A percentile compares a stretch with the other conserved stretches of the same genome.
Evolutionary conservation across 2,888 invertebrate species (phyloP).

Genomic region (Drosophila tripunctata): DNA sequence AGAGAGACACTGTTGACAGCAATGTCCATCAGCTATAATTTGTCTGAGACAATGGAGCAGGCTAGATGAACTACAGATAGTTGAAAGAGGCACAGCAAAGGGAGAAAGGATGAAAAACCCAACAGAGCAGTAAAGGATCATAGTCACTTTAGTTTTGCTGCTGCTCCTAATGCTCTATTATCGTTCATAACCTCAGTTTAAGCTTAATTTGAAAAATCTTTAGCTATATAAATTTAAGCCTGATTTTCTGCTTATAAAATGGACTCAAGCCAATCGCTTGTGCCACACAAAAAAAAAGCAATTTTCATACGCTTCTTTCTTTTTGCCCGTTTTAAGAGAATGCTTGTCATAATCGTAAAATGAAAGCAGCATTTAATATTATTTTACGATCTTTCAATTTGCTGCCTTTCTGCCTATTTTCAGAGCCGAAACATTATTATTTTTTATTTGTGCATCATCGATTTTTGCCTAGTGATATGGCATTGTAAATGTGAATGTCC

Average conservation of each 20-base stretch:
- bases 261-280: neutral
- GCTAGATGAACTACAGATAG: neutral
- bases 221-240: neutral
- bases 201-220: neutral
- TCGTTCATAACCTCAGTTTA: too few relatives aligned
- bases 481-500: neutral
- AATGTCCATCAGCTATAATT: slow-evolving; percentile 9
- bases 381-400: slow-evolving; percentile 58
- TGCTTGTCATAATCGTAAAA: slow-evolving; percentile 37
- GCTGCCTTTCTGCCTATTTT: slow-evolving; percentile 30
- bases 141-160: too few relatives aligned
- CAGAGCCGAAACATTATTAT: slow-evolving; percentile 18
- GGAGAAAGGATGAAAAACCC: too few relatives aligned
- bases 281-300: neutral
- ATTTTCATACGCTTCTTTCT: neutral
- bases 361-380: slow-evolving; percentile 29
- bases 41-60: neutral
- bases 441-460: slow-evolving; percentile 21
- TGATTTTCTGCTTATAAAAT: neutral
- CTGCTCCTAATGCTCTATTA: too few relatives aligned
- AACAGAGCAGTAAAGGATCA: too few relatives aligned
- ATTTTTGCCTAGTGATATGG: slow-evolving; percentile 20
- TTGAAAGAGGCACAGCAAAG: too few relatives aligned
- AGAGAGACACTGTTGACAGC: slow-evolving; percentile 5
- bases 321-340: slow-evolving; percentile 15